Conservation (phyloP, 1,140 invertebrate genomes). For the Drosophila sucinea region DNA sequence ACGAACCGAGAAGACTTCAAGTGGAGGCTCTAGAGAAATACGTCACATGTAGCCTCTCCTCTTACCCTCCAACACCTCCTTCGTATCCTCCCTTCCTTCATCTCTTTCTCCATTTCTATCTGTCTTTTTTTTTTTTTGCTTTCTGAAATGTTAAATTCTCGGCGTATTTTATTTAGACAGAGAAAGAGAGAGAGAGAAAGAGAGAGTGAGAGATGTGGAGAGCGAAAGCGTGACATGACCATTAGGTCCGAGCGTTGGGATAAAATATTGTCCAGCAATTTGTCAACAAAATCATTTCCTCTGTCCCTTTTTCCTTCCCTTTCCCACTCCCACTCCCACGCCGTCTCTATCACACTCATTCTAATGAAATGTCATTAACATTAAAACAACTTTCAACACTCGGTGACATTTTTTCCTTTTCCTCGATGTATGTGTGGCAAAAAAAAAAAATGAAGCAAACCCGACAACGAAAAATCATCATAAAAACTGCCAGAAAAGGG, state of each 20-base stretch:
- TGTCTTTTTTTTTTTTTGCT: background rate
- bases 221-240: constrained; percentile 16
- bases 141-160: constrained; percentile 7
- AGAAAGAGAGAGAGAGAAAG: background rate
- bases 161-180: constrained; percentile 22
- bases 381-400: constrained; percentile 76
- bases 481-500: constrained; percentile 8
- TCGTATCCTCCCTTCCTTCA: constrained; percentile 12
- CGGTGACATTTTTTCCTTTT: constrained; percentile 33
- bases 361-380: constrained; percentile 76
- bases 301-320: background rate
- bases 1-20: constrained; percentile 40
- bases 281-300: constrained; percentile 47
- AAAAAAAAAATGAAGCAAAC: constrained; percentile 44
- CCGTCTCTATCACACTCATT: constrained; percentile 24
- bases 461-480: constrained; percentile 5
- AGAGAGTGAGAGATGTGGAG: background rate
- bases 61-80: background rate
- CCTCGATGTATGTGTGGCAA: constrained; percentile 54
- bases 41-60: constrained; percentile 40
- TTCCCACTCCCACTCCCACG: constrained; percentile 2
- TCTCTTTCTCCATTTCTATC: constrained; percentile 6
- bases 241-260: constrained; percentile 28
- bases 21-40: constrained; percentile 64
- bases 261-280: constrained; percentile 67